Evolutionary conservation across 2,888 invertebrate species (phyloP), one percentile per base, ranked within the genome.

Genomic region (Lepidonotus clava): DNA sequence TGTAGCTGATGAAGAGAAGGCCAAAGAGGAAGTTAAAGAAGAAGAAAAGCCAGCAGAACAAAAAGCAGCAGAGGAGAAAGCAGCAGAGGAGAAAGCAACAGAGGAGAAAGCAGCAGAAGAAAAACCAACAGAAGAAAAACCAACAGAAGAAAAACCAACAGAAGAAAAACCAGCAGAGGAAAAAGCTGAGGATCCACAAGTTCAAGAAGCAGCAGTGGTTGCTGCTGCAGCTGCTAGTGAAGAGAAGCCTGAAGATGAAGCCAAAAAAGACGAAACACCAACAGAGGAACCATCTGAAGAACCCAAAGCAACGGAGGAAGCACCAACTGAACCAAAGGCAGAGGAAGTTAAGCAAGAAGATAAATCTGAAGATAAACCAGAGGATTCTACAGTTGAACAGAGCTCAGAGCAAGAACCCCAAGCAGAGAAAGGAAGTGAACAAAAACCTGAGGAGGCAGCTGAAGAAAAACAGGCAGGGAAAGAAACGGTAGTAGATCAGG

Each of bases 181-280:
- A 5, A 34, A 53, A 11, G 38, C 5, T 32, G 77, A 28, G 28
- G 77, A 32, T 11, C n/a, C n/a, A n/a, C 51, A 41, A 41, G 46
- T 4, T 24, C 41, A 41, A 46, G 18, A 41, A 4, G 41, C 40
- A 18, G n/a, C 40, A n/a, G 40, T 4, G 4, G 40, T 14, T 24
- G n/a, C 11, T 36, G 41, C 21, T 4, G 18, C 46, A 53, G n/a
- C n/a, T n/a, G n/a, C n/a, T n/a, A n/a, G n/a, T n/a, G n/a, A 24
- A 67, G 84, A 11, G 18, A 80, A 71, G 40, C 21, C 83, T 85
- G 67, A 11, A 32, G 46, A 32, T 28, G 46, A 11, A 84, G 56
- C 8, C 32, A 24, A 51, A 41, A 2, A 34, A 51, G 41, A 51
- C 51, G 77, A 2, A 11, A n/a, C 32, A 21, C 28, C 24, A 8